A percentile compares a stretch with the other conserved stretches of the same genome.
These are phyloP conservation scores for Chloroclysta siterata DNA, from an alignment of 2,888 invertebrate genomes.

Conservation along the genomic window DNA sequence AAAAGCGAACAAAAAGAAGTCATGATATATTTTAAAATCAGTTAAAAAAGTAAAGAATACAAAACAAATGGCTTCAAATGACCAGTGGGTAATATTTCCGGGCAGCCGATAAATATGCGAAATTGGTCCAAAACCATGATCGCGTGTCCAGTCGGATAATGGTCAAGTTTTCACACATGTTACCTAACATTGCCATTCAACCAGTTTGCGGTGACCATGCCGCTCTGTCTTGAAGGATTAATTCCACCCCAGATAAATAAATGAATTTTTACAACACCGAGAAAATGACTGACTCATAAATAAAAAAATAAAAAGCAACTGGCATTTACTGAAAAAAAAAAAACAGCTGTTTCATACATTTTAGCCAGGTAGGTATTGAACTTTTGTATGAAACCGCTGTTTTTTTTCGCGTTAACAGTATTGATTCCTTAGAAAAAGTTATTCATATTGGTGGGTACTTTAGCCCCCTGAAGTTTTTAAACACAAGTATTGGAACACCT, in stretches of 20 bases:
- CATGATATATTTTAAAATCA: background rate
- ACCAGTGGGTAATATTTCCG: slow-evolving; percentile 26
- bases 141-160: slow-evolving; percentile 33
- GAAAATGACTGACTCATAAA: no score
- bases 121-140: slow-evolving; percentile 31
- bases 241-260: background rate
- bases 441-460: no score
- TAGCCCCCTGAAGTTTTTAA: no score
- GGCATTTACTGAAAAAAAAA: no score
- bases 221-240: background rate
- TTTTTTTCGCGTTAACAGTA: no score
- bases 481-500: no score
- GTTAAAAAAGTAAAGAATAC: background rate
- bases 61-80: slow-evolving; percentile 29
- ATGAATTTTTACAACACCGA: no score
- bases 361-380: no score
- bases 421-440: no score
- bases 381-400: no score
- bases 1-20: background rate
- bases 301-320: no score
- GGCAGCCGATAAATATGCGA: slow-evolving; percentile 27
- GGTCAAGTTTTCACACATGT: slow-evolving; percentile 40
- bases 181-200: slow-evolving; percentile 28
- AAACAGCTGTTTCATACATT: no score
- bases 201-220: slow-evolving; percentile 25